Evolutionary conservation across 92 coral and sea anemone genomes (phyloP).

Genomic region (Palythoa grandis): DNA sequence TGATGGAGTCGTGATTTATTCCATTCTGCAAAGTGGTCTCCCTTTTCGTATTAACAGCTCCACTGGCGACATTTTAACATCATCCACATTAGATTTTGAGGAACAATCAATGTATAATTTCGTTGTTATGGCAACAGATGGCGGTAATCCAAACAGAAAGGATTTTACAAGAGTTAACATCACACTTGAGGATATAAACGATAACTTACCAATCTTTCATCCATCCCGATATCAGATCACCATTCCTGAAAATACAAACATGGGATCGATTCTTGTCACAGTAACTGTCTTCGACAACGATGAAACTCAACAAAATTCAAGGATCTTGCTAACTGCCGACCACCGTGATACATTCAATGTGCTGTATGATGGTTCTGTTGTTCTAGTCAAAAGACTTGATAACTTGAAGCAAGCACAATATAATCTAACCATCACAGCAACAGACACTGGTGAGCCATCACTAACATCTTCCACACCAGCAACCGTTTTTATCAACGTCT

Average conservation of each 20-base stretch:
- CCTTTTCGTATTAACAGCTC: conserved; percentile 29
- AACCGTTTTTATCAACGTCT: background rate
- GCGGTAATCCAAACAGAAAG: background rate
- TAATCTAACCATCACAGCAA: background rate
- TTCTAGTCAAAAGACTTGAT: conserved; percentile 13
- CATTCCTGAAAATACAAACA: conserved; percentile 40
- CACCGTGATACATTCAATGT: background rate
- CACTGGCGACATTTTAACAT: conserved; percentile 4
- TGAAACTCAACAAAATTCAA: conserved; percentile 7
- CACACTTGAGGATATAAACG: conserved; percentile 15
- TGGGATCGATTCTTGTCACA: conserved; percentile 21
- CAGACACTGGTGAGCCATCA: conserved; percentile 1
- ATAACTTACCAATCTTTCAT: conserved; percentile 8
- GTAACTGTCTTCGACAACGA: conserved; percentile 8
- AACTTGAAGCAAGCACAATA: background rate
- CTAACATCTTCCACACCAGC: background rate
- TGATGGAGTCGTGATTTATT: conserved; percentile 48
- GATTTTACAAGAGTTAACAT: background rate
- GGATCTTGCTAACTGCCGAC: conserved; percentile 5
- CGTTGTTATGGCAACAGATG: background rate
- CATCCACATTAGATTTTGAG: conserved; percentile 22
- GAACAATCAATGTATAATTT: background rate
- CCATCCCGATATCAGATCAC: conserved; percentile 12
- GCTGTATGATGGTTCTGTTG: background rate
- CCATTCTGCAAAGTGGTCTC: conserved; percentile 20